Evolutionary conservation across 2,113 vertebrate species (phyloP).

Genomic region (Dermatemys mawii): DNA sequence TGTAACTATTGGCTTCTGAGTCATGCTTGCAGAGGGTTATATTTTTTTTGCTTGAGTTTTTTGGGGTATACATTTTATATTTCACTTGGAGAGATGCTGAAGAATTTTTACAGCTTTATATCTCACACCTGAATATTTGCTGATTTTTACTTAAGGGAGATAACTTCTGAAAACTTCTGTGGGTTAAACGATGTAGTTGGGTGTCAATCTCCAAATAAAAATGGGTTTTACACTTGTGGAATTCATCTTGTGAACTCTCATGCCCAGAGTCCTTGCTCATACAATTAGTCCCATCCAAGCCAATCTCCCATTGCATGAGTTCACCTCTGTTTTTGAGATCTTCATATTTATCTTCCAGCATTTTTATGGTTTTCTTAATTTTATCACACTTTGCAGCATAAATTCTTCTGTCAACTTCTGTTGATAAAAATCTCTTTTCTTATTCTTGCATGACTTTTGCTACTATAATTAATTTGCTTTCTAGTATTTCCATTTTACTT

Average conservation of each 20-base stretch:
- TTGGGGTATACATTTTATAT: background rate
- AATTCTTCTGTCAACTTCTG: background rate
- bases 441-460: background rate
- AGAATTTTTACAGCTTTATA: background rate
- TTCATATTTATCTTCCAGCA: background rate
- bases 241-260: background rate
- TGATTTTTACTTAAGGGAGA: background rate
- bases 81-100: background rate
- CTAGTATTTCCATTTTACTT: background rate
- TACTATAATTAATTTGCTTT: slow-evolving; percentile 40
- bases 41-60: background rate
- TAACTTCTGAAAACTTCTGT: slow-evolving; percentile 19
- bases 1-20: background rate
- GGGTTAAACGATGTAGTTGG: background rate
- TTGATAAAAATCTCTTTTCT: background rate
- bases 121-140: background rate
- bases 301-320: rapidly evolving
- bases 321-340: background rate
- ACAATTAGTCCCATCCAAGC: background rate
- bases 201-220: slow-evolving; percentile 1
- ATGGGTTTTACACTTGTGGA: background rate
- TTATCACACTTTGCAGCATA: rapidly evolving
- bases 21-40: background rate
- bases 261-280: background rate
- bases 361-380: background rate